phyloP scores from a whole-genome alignment of 2,113 vertebrate species.

The Calidris pugnax region DNA sequence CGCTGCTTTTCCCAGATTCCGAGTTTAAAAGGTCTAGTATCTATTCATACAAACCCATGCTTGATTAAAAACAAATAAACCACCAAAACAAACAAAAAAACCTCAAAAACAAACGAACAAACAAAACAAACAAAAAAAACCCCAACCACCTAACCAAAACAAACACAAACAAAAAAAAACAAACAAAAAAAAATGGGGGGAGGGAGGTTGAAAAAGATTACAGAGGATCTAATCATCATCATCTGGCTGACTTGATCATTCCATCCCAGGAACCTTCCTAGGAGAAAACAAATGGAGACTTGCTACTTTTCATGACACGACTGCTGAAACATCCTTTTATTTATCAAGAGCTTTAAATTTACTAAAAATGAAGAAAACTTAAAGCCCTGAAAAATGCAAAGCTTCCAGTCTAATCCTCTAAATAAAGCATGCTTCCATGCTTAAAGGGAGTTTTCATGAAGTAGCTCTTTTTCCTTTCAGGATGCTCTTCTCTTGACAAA shows the following conservation, averaged over 20 bases:
- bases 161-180: no score
- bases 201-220: background rate
- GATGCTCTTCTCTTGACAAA: slow-evolving; percentile 10
- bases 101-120: no score
- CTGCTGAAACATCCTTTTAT: background rate
- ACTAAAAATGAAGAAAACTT: background rate
- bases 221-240: background rate
- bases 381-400: slow-evolving; percentile 8
- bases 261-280: background rate
- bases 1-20: background rate
- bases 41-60: background rate
- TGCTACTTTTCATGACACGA: background rate
- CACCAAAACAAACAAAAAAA: no score
- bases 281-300: background rate
- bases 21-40: background rate
- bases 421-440: background rate
- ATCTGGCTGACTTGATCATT: background rate
- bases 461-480: slow-evolving; percentile 11
- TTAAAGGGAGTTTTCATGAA: slow-evolving; percentile 27
- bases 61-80: background rate
- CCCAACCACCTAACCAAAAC: no score
- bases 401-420: slow-evolving; percentile 5
- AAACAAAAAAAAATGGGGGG: background rate
- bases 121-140: no score
- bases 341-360: background rate